A percentile compares a stretch with the other conserved stretches of the same genome.
Conservation (phyloP, 2,113 vertebrate genomes). For the Clarias magur region DNA sequence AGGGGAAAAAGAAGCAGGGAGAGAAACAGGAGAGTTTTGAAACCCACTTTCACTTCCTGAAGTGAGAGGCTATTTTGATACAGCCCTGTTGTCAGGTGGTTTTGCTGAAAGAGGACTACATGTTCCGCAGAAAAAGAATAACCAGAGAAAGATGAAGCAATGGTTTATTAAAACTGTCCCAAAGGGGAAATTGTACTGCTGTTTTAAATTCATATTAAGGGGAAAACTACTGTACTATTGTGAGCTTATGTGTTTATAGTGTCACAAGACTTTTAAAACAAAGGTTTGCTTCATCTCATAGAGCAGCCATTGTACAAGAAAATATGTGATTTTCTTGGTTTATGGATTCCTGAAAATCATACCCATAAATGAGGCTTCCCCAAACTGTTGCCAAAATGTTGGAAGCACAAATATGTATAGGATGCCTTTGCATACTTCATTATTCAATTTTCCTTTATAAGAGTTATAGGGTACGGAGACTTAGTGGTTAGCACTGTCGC, state of each 20-base stretch:
- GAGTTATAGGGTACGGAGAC: no score
- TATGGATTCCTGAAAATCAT: background rate
- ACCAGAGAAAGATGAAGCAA: background rate
- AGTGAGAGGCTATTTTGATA: conserved; percentile 67
- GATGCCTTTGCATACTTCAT: background rate
- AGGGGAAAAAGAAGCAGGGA: conserved; percentile 50
- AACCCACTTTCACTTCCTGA: conserved; percentile 76
- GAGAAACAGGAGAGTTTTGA: conserved; percentile 66
- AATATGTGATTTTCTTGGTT: background rate
- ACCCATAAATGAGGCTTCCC: background rate
- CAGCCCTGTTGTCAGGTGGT: conserved; percentile 35
- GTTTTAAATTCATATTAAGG: background rate
- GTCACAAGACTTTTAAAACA: background rate
- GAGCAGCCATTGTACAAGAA: background rate
- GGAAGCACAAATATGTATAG: background rate
- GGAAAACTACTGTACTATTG: background rate
- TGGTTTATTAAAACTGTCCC: conserved; percentile 12
- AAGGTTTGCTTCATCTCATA: background rate
- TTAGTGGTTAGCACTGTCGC: no score
- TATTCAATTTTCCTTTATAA: no score
- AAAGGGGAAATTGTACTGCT: background rate
- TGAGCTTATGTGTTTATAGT: background rate
- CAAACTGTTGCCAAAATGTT: background rate
- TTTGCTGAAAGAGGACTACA: conserved; percentile 50
- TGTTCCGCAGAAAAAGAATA: background rate